These are phyloP conservation scores for Mormyrus hasselquistii DNA, from an alignment of 2,797 vertebrate genomes.

Conservation along the genomic window DNA sequence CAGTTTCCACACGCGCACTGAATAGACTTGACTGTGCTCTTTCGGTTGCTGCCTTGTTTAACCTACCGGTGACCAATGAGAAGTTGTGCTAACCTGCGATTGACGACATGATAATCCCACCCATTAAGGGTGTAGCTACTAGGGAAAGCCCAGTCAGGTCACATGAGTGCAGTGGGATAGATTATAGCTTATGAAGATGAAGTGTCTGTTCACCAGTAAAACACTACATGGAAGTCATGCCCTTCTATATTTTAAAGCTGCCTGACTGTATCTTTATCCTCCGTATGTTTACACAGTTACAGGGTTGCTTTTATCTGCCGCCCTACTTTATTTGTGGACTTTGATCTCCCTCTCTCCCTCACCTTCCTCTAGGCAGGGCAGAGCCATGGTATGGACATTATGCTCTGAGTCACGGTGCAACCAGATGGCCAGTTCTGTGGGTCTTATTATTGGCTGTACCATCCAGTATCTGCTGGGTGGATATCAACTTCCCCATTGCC, in stretches of 20 bases:
- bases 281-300: neutral
- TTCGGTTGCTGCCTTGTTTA: neutral
- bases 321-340: neutral
- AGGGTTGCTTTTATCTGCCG: neutral
- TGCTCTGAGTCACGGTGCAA: neutral
- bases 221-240: neutral
- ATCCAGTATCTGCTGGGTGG: neutral
- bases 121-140: neutral
- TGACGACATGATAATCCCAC: neutral
- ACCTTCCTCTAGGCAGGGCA: neutral
- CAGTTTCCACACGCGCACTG: neutral
- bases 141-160: neutral
- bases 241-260: neutral
- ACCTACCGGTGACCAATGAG: neutral
- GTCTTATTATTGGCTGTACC: neutral
- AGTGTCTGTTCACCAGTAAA: neutral
- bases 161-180: neutral
- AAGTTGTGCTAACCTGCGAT: neutral
- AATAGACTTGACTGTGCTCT: neutral
- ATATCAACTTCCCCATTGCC: neutral
- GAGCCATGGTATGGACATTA: neutral
- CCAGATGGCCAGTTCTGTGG: neutral
- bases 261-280: neutral
- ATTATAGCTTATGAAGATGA: neutral
- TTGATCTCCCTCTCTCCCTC: neutral